Percentiles rank a stretch among this genome's conserved stretches.
Conservation (phyloP, 2,888 invertebrate genomes). For the Colostygia pectinataria region DNA sequence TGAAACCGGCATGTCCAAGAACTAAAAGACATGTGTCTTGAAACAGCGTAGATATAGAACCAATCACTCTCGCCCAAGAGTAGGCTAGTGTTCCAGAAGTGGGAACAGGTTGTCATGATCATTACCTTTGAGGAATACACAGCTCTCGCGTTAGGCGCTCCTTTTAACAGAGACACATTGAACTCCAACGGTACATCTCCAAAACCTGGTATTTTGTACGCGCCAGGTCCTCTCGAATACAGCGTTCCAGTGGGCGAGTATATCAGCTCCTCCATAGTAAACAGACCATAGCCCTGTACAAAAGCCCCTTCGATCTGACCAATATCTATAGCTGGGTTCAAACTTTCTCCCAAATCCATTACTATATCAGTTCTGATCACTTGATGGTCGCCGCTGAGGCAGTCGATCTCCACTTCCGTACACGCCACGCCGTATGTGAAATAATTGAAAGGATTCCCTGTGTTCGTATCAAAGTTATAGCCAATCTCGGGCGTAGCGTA, state of each 20-base stretch:
- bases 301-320: constrained; percentile 98
- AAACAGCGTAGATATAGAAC: too few relatives aligned
- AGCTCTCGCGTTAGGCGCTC: constrained; percentile 94
- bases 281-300: constrained; percentile 96
- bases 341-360: constrained; percentile 97
- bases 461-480: constrained; percentile 87
- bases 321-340: constrained; percentile 98
- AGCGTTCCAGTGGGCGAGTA: constrained; percentile 92
- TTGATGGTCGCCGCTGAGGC: constrained; percentile 96
- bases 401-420: constrained; percentile 96
- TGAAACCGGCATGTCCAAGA: too few relatives aligned
- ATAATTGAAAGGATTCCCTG: constrained; percentile 91
- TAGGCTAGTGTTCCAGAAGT: too few relatives aligned
- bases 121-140: constrained; percentile 97
- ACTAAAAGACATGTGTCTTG: too few relatives aligned
- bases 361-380: constrained; percentile 95
- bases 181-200: constrained; percentile 95
- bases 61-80: too few relatives aligned
- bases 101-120: too few relatives aligned
- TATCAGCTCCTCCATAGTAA: constrained; percentile 94
- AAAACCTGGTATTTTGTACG: constrained; percentile 97
- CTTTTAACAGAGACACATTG: constrained; percentile 95
- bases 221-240: constrained; percentile 94
- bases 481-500: constrained; percentile 89
- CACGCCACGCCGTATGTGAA: constrained; percentile 94